These are phyloP conservation scores for Hycleus cichorii DNA, from an alignment of 1,140 invertebrate genomes.

Conservation along the genomic window DNA sequence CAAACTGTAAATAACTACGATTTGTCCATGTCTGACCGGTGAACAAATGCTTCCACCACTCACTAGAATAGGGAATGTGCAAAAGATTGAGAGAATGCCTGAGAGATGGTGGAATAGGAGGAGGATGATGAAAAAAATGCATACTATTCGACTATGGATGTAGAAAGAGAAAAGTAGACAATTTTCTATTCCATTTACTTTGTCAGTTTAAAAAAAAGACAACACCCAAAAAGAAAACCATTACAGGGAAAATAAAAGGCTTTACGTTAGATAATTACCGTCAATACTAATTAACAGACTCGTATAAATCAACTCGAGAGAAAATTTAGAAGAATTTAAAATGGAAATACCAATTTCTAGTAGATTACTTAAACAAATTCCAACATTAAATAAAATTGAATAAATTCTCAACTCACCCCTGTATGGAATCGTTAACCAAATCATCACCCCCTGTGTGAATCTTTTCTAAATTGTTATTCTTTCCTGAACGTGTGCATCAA, in stretches of 20 bases:
- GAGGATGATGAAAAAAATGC: constrained; percentile 31
- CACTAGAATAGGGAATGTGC: constrained; percentile 32
- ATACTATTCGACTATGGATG: constrained; percentile 32
- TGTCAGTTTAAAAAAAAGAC: constrained; percentile 24
- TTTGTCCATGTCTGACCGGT: constrained; percentile 37
- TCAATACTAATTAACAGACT: constrained; percentile 32
- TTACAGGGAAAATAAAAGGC: constrained; percentile 15
- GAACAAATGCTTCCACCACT: constrained; percentile 29
- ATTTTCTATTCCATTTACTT: constrained; percentile 39
- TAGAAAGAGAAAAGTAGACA: constrained; percentile 28
- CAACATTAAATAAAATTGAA: too few relatives aligned
- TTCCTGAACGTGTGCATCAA: too few relatives aligned
- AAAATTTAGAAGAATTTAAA: constrained; percentile 7
- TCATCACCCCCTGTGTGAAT: too few relatives aligned
- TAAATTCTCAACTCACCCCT: too few relatives aligned
- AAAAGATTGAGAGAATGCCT: constrained; percentile 34
- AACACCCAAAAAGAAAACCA: too few relatives aligned
- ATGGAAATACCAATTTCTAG: constrained; percentile 21
- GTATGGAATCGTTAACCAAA: too few relatives aligned
- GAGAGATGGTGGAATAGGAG: too few relatives aligned
- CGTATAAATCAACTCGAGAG: constrained; percentile 24
- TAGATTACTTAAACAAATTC: not conserved
- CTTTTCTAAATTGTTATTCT: too few relatives aligned
- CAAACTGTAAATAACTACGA: constrained; percentile 38
- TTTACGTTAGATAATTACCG: constrained; percentile 32